phyloP scores from a whole-genome alignment of 2,113 vertebrate species.

The Cyprinodon brontotheroides region DNA sequence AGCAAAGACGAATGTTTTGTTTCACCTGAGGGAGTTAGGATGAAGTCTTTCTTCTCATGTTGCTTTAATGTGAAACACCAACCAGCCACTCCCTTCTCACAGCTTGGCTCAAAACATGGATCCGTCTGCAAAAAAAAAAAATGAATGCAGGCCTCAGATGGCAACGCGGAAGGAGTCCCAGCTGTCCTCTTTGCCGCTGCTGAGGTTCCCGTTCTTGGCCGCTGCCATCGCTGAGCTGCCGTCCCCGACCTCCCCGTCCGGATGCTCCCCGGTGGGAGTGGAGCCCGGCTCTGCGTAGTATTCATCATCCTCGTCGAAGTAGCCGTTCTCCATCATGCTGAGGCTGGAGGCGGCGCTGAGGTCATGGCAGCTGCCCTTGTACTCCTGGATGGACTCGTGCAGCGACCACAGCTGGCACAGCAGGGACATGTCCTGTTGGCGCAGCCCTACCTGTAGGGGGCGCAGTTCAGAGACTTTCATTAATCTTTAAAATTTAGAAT shows the following conservation, averaged over 20 bases:
- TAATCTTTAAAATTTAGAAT: not conserved
- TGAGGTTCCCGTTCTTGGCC: conserved; percentile 62
- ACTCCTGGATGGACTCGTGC: conserved; percentile 98
- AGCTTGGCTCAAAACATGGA: not conserved
- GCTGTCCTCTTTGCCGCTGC: conserved; percentile 73
- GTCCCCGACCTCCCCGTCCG: conserved; percentile 60
- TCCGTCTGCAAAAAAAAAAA: conserved; percentile 3
- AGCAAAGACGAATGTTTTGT: conserved; percentile 38
- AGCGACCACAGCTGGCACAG: conserved; percentile 97
- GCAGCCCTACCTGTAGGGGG: conserved; percentile 87
- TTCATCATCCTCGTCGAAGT: conserved; percentile 95
- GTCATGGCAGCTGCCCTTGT: conserved; percentile 95
- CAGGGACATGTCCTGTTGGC: conserved; percentile 98
- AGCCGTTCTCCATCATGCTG: conserved; percentile 91
- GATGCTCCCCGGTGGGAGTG: conserved; percentile 78
- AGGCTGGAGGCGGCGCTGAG: conserved; percentile 85
- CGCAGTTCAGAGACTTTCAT: not conserved
- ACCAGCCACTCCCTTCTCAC: conserved; percentile 8
- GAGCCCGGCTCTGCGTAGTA: conserved; percentile 83
- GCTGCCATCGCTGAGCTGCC: conserved; percentile 12
- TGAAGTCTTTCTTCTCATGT: conserved; percentile 8
- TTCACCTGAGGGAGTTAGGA: conserved; percentile 46
- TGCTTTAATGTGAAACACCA: not conserved
- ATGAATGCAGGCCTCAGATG: conserved; percentile 64
- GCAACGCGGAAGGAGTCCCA: conserved; percentile 85